Base-by-base conservation (phyloP, 2,113 vertebrate species). In the Nothobranchius furzeri region DNA sequence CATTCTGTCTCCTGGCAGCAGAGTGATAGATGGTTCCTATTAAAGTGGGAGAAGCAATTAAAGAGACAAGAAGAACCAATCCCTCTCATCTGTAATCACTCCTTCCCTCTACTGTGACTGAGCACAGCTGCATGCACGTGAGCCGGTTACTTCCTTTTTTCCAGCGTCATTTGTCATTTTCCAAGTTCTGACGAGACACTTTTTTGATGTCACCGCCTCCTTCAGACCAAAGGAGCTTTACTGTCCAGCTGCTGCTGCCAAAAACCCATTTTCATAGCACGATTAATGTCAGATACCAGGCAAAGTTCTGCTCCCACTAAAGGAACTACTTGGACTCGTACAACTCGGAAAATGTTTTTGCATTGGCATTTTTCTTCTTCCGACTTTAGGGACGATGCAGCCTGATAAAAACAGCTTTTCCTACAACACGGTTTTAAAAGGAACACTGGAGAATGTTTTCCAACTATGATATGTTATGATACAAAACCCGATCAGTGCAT, bases 41-140 rank as follows among this genome's bases (percentile, higher is more conserved):
- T 89, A 88, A 78, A 87, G 76, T 60, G 35, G 56, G 61, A 46
- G 52, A 89, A 81, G 87, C 85, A 89, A 90, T 91, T 92, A 89
- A 83, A 62, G 49, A 81, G 60, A 81, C 67, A 52, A 68, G 64
- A 49, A 55, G 70, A 87, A 62, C 35, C 56, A 43, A 36, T 79
- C 78, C 58, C 58, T 84, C 76, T 82, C 64, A 65, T 80, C 68
- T 77, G 73, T 75, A 81, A 86, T 87, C 81, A 55, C 72, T 64
- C 62, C 79, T n/a, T 25, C 13, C 64, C 45, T 72, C 65, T 2
- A 37, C 24, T 6, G 52, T 48, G 62, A 54, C 49, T 15, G 59
- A 70, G 56, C 66, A 42, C 15, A 10, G 24, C 60, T 60, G 48
- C 46, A 52, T 63, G n/a, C 64, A 9, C 36, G 47, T 37, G 24